Percentiles rank a stretch among this genome's conserved stretches.
Conservation (phyloP, 2,113 vertebrate genomes). For the Scomber scombrus region DNA sequence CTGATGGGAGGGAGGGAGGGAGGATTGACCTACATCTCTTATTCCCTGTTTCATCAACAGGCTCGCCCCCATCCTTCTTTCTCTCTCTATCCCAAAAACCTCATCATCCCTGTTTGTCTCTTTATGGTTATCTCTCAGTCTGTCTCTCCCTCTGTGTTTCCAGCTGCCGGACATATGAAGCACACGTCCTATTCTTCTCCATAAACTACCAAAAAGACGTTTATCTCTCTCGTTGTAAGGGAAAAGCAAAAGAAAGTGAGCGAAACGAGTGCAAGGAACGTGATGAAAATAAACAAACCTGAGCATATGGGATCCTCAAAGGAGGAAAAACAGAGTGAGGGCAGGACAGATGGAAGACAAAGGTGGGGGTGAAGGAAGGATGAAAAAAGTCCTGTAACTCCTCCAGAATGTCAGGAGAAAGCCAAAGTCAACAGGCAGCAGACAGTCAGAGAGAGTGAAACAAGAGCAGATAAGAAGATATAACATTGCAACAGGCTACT, state of each 20-base stretch:
- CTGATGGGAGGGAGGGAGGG: conserved; percentile 29
- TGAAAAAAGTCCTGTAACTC: conserved; percentile 13
- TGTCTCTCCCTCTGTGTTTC: too few relatives aligned
- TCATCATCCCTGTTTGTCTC: not conserved
- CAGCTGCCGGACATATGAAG: too few relatives aligned
- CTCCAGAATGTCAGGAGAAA: conserved; percentile 40
- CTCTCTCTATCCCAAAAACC: conserved; percentile 6
- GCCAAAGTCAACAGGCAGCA: conserved; percentile 71
- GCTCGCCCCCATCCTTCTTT: not conserved
- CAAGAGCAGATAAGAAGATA: conserved; percentile 24
- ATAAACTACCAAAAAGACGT: conserved; percentile 36
- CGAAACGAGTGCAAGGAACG: not conserved
- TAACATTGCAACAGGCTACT: not conserved
- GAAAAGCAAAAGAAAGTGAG: not conserved
- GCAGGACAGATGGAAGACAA: not conserved
- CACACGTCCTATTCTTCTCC: conserved; percentile 38
- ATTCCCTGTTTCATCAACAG: conserved; percentile 35
- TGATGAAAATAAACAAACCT: conserved; percentile 63
- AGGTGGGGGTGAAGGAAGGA: not conserved
- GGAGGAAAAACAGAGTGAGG: conserved; percentile 12
- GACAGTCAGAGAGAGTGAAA: conserved; percentile 44
- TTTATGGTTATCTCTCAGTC: too few relatives aligned
- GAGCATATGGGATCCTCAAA: conserved; percentile 67
- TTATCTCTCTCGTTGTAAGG: not conserved
- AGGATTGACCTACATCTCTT: conserved; percentile 66